Evolutionary conservation across 2,888 invertebrate species (phyloP).

Genomic region (Linnaemya vulpina): DNA sequence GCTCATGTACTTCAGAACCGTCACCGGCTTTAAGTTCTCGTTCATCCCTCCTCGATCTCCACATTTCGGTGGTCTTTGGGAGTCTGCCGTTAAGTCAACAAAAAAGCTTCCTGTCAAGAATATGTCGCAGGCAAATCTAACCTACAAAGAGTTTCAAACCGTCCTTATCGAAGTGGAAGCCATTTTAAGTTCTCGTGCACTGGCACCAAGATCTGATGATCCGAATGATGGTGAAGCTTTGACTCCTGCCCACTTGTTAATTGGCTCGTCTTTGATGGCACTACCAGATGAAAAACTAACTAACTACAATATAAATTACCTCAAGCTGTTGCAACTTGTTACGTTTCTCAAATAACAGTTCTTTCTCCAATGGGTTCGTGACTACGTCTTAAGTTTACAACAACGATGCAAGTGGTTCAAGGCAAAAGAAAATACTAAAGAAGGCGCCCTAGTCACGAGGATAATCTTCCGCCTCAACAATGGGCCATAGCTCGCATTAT

Average conservation of each 20-base stretch:
- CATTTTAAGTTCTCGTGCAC: neutral
- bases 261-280: no score
- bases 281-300: no score
- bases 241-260: no score
- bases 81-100: no score
- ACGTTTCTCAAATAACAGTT: neutral
- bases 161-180: neutral
- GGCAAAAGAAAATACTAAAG: neutral
- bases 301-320: no score
- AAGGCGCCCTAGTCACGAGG: neutral
- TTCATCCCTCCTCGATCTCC: constrained; percentile 70
- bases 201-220: neutral
- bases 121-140: no score
- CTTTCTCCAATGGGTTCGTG: neutral
- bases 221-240: no score
- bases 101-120: no score
- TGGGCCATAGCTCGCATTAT: no score
- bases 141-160: no score
- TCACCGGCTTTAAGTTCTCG: constrained; percentile 58
- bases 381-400: neutral
- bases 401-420: neutral
- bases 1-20: constrained; percentile 16
- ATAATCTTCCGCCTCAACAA: constrained; percentile 1
- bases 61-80: no score
- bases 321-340: constrained; percentile 1